Evolutionary conservation across 2,113 vertebrate species (phyloP).

Genomic region (Aegotheles bennettii): DNA sequence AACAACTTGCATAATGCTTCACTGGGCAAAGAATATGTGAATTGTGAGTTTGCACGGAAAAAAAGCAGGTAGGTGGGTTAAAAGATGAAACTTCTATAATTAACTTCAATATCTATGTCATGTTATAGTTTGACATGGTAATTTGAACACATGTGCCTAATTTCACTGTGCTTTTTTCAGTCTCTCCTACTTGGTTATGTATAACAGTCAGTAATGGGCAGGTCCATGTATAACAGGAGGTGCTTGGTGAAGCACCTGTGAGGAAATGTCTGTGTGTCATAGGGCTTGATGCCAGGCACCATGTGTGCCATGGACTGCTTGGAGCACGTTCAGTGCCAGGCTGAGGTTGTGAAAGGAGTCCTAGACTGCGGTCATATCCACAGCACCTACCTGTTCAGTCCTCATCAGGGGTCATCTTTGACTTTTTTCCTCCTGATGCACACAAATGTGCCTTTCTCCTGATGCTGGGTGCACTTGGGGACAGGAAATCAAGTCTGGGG

Average conservation of each 20-base stretch:
- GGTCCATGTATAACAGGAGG: background rate
- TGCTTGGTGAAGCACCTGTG: background rate
- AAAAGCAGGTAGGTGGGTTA: background rate
- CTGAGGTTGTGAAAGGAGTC: background rate
- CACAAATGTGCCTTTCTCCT: background rate
- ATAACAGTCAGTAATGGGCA: background rate
- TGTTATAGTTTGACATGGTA: background rate
- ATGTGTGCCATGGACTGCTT: background rate
- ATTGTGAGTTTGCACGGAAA: background rate
- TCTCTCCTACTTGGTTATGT: background rate
- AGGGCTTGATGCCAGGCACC: background rate
- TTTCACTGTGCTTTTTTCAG: background rate
- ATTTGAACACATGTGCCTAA: background rate
- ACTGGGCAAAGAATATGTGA: background rate
- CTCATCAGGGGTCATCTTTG: background rate
- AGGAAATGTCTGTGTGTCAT: background rate
- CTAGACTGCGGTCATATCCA: background rate
- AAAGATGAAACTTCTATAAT: background rate
- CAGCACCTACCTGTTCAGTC: background rate
- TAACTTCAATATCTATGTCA: background rate
- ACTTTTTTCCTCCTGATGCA: background rate
- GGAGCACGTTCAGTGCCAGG: background rate
- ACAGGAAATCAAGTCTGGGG: background rate
- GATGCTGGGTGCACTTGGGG: background rate
- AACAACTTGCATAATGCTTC: background rate